phyloP scores from a whole-genome alignment of 2,797 vertebrate genomes.

The Xerus rutilus region DNA sequence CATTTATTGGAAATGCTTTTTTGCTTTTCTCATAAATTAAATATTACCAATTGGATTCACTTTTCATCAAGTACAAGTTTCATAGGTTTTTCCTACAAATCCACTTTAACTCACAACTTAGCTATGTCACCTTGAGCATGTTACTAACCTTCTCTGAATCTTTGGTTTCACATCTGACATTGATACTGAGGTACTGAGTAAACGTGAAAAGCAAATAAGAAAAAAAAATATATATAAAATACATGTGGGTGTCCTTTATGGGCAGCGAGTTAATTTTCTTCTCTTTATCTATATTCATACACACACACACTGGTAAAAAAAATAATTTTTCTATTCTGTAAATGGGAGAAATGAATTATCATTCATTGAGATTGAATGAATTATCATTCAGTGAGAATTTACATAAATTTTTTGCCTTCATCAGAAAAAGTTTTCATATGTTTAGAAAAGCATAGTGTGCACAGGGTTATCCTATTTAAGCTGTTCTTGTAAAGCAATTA shows the following conservation, averaged over 20 bases:
- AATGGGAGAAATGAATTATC: background rate
- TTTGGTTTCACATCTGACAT: background rate
- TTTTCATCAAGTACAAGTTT: background rate
- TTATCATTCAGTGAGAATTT: background rate
- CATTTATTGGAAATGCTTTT: background rate
- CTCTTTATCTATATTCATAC: background rate
- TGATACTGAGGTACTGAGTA: background rate
- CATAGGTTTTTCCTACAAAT: background rate
- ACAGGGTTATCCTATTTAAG: too few relatives aligned
- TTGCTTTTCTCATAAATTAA: background rate
- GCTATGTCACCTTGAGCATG: background rate
- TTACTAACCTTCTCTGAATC: background rate
- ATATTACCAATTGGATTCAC: background rate
- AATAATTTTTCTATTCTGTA: background rate
- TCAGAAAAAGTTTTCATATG: background rate
- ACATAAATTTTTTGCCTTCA: background rate
- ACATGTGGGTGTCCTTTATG: background rate
- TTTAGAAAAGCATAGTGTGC: background rate
- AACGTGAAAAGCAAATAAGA: too few relatives aligned
- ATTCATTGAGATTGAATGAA: background rate
- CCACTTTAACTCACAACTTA: background rate
- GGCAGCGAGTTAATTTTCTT: background rate
- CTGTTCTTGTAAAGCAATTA: too few relatives aligned
- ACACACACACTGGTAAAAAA: background rate
- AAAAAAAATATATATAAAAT: background rate